Base-by-base conservation (phyloP, 2,797 vertebrate species). In the Characodon lateralis region DNA sequence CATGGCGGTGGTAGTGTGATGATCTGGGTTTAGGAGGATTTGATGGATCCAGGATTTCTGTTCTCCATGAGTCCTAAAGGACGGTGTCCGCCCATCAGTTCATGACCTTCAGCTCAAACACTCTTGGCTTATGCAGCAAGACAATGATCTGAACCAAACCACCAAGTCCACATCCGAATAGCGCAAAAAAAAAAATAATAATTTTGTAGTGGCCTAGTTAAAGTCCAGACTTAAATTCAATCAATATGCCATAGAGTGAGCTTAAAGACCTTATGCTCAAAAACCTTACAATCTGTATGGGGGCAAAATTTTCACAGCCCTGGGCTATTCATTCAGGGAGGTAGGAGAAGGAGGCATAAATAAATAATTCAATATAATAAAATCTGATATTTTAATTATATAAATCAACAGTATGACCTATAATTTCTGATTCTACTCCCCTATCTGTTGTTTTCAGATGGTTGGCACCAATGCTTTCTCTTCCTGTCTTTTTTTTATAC, bases 311-410 rank as follows among this genome's bases (percentile, higher is more conserved):
- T 70, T 48, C 43, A 70, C 43, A 48, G 43, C 66, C 48, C 66
- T 16, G 93, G 93, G 85, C 65, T 68, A 43, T 43, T 41, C 35
- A 89, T 86, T 90, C 69, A 87, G 91, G 89, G 6, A 93, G 89
- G 90, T 88, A 92, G 87, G 92, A 93, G 90, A 92, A 91, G 84
- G 91, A 94, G 91, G 93, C 83, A 92, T 86, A 86, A 94, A 92
- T 91, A 87, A 92, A 90, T 90, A 89, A 91, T 92, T 75, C 77
- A 86, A 91, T 90, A 90, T 89, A 84, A 89, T 87, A 93, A 91
- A 86, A 88, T 88, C 83, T 81, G 76, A 76, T 83, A 84, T 87
- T 90, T 88, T 85, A 88, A 91, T 92, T 85, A 88, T 84, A 84
- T 72, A 87, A 46, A 61, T 82, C 74, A 66, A 90, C 80, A 78